Percentiles rank a stretch among this genome's conserved stretches.
phyloP scores from a whole-genome alignment of 1,140 invertebrate species.

The Drosophila sproati region DNA sequence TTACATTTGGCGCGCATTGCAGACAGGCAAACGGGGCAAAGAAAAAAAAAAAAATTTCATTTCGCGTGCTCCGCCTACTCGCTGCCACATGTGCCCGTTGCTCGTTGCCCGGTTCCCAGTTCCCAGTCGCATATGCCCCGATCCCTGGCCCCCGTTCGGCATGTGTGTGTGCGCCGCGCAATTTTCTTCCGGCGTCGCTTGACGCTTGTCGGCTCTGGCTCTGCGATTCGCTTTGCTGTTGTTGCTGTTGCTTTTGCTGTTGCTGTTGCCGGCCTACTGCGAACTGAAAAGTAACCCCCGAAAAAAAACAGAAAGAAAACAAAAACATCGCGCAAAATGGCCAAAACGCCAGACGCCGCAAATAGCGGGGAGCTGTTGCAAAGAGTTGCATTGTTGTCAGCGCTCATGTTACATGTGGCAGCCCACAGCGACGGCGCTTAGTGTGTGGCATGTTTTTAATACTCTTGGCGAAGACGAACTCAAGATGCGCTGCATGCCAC shows the following conservation, averaged over 20 bases:
- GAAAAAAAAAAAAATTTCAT: slow-evolving; percentile 58
- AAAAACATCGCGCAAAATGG: slow-evolving; percentile 62
- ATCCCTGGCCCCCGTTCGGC: slow-evolving; percentile 13
- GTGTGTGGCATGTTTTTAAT: slow-evolving; percentile 55
- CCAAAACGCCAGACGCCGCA: slow-evolving; percentile 58
- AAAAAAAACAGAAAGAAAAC: slow-evolving; percentile 41
- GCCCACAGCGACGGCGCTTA: slow-evolving; percentile 54
- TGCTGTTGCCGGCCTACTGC: slow-evolving; percentile 20
- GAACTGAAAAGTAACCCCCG: slow-evolving; percentile 43
- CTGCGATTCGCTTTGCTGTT: slow-evolving; percentile 50
- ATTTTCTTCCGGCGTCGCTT: slow-evolving; percentile 70
- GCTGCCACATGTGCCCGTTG: slow-evolving; percentile 49
- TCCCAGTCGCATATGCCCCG: slow-evolving; percentile 4
- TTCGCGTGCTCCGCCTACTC: slow-evolving; percentile 82
- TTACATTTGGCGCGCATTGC: slow-evolving; percentile 81
- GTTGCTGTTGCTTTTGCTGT: slow-evolving; percentile 41
- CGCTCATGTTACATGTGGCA: slow-evolving; percentile 67
- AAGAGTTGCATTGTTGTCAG: slow-evolving; percentile 78
- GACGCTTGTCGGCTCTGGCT: slow-evolving; percentile 34
- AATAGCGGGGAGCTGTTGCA: slow-evolving; percentile 20
- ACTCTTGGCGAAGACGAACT: slow-evolving; percentile 37
- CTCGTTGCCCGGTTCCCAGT: slow-evolving; percentile 8
- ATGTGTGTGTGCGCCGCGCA: slow-evolving; percentile 37
- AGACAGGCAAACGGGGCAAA: slow-evolving; percentile 58
- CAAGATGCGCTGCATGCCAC: slow-evolving; percentile 44